Evolutionary conservation across 2,797 vertebrate species (phyloP), one percentile per base, ranked within the genome.

Genomic region (Geotria australis): DNA sequence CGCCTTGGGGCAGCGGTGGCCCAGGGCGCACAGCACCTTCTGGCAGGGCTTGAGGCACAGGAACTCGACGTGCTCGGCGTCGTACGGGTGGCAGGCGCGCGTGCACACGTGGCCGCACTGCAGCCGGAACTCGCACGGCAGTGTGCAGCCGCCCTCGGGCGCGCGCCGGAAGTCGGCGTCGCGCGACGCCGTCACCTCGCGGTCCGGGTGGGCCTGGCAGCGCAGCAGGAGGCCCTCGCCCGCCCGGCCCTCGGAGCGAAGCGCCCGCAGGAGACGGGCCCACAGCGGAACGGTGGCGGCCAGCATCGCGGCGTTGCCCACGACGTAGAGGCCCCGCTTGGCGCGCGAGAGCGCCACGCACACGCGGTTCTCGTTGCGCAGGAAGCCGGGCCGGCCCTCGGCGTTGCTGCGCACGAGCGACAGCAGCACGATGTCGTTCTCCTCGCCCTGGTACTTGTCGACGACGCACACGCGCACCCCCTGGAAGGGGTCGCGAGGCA

Each of bases 361-460:
- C 65, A 91, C 74, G 1, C 86, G 75, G 66, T 94, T 93, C 62
- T 83, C 60, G 61, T 81, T 86, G 71, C 73, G 76, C 57, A 95
- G 76, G 69, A 94, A 95, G 7, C 88, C 88, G 51, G 77, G 70
- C 58, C 66, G 81, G 12, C 72, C 70, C 14, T 74, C 66, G 7
- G 4, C 60, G 66, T 94, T 94, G 73, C 86, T 93, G 38, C 84
- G 78, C 57, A 95, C 86, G 8, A 95, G 67, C 2, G 86, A 94
- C 60, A 95, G 73, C 61, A 94, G 68, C 61, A 95, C 70, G 58
- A 94, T 85, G 62, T 91, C 85, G n/a, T 95, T 95, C 67, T 95
- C 86, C 61, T 95, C 84, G 5, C 85, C 86, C 64, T 95, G 88
- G 68, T 93, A 95, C 63, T 94, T 94, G 71, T 93, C 86, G 8